phyloP scores from a whole-genome alignment of 2,113 vertebrate genomes.

The Marmota monax region DNA sequence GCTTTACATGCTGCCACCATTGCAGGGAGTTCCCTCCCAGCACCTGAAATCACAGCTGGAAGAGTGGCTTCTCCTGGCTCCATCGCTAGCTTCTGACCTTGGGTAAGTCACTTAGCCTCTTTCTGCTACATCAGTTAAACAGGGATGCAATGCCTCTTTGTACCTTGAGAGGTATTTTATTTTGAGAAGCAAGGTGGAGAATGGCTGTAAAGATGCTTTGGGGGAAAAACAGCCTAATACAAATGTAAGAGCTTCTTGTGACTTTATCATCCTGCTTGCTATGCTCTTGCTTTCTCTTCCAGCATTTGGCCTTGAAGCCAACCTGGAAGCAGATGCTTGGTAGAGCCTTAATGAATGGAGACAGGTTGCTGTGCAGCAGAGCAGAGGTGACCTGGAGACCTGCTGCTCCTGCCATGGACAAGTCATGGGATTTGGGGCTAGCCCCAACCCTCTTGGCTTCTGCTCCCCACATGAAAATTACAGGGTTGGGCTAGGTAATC shows the following conservation, averaged over 20 bases:
- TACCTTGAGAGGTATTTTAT: constrained; percentile 12
- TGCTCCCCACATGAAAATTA: neutral
- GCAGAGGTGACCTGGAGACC: neutral
- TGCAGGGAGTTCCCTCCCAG: neutral
- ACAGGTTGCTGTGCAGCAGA: neutral
- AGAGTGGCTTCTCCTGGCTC: neutral
- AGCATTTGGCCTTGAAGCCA: constrained; percentile 6
- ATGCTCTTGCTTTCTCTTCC: constrained; percentile 7
- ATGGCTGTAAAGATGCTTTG: constrained; percentile 23
- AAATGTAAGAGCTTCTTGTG: neutral
- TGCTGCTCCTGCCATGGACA: neutral
- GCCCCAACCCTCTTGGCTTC: neutral
- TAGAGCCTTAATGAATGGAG: constrained; percentile 37
- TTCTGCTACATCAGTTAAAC: neutral
- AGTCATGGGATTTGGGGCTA: neutral
- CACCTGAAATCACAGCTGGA: neutral
- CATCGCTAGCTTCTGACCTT: constrained; percentile 33
- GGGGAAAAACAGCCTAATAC: neutral
- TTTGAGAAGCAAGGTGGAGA: constrained; percentile 69
- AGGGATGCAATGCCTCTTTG: neutral
- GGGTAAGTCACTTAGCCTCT: neutral
- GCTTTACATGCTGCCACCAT: neutral
- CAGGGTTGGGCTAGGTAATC: neutral
- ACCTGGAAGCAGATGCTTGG: constrained; percentile 27
- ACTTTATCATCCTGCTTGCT: neutral